phyloP scores from a whole-genome alignment of 2,888 invertebrate genomes.

The Orthonychiurus folsomi region DNA sequence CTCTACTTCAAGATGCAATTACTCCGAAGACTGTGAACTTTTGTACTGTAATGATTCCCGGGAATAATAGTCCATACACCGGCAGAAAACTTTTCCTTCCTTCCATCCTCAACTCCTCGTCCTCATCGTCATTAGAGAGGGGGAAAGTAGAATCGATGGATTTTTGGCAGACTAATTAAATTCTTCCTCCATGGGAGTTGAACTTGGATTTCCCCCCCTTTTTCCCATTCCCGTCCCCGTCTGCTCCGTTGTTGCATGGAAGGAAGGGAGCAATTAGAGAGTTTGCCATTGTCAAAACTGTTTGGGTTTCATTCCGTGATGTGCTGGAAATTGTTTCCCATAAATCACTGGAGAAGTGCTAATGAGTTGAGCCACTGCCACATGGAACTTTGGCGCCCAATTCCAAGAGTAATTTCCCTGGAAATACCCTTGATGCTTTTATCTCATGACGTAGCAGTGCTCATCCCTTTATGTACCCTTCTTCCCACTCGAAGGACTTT shows the following conservation, averaged over 20 bases:
- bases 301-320: conserved; percentile 31
- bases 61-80: too few relatives aligned
- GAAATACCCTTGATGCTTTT: too few relatives aligned
- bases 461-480: not conserved
- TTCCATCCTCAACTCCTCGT: not conserved
- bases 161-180: conserved; percentile 31
- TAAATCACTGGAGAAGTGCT: conserved; percentile 33
- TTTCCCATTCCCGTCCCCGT: not conserved
- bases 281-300: conserved; percentile 34
- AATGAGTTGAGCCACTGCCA: conserved; percentile 22
- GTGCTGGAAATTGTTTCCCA: conserved; percentile 33
- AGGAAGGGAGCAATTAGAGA: conserved; percentile 27
- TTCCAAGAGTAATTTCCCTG: not conserved
- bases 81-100: not conserved
- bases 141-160: conserved; percentile 6
- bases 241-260: not conserved
- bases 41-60: not conserved
- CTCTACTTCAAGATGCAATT: too few relatives aligned
- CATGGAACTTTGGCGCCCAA: not conserved
- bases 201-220: conserved; percentile 19
- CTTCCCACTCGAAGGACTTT: not conserved
- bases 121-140: not conserved
- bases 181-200: conserved; percentile 6
- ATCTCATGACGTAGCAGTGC: too few relatives aligned
- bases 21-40: too few relatives aligned